phyloP scores from a whole-genome alignment of 2,797 vertebrate species.

The Coccyzus lansbergi region DNA sequence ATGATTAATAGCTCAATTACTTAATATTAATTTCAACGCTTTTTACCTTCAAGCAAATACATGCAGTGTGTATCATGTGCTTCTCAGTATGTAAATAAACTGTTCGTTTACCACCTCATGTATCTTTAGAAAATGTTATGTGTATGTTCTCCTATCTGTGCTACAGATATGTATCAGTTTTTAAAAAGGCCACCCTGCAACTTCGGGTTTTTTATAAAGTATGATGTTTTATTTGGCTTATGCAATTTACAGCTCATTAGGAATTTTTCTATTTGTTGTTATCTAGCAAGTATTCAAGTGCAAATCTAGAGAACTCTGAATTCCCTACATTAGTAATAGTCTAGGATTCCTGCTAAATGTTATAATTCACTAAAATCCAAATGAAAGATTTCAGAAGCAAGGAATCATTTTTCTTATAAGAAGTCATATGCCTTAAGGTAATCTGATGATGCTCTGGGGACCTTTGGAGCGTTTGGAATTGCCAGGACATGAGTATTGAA shows the following conservation, averaged over 20 bases:
- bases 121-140: background rate
- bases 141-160: background rate
- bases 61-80: background rate
- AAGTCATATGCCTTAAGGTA: background rate
- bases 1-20: constrained; percentile 66
- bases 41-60: constrained; percentile 46
- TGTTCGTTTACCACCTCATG: background rate
- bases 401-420: background rate
- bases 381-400: background rate
- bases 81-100: constrained; percentile 20
- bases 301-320: background rate
- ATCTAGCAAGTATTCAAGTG: background rate
- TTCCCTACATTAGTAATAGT: background rate
- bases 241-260: background rate
- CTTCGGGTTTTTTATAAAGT: background rate
- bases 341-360: background rate
- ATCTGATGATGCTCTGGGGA: background rate
- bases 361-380: background rate
- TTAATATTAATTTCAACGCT: constrained; percentile 34
- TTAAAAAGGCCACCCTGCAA: background rate
- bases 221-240: background rate
- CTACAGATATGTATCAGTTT: background rate
- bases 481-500: background rate
- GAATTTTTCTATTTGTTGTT: background rate
- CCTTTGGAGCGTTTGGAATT: background rate